These are phyloP conservation scores for Zosterops pallidus DNA, from an alignment of 2,113 vertebrate genomes.

Conservation along the genomic window DNA sequence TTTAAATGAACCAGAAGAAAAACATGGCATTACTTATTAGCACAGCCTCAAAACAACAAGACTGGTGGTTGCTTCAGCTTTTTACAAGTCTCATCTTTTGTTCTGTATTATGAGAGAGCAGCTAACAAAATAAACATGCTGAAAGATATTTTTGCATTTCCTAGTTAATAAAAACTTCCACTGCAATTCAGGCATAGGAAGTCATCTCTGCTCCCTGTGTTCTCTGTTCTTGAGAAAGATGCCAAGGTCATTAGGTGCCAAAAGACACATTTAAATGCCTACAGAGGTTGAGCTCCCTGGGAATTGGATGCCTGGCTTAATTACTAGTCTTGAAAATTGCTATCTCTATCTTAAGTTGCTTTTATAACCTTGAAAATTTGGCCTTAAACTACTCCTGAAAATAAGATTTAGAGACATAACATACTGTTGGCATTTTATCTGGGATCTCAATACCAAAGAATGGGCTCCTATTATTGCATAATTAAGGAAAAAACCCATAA, in stretches of 20 bases:
- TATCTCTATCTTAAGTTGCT: constrained; percentile 37
- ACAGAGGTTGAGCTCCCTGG: constrained; percentile 32
- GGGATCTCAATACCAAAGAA: neutral
- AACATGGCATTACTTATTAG: neutral
- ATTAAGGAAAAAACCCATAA: constrained; percentile 32
- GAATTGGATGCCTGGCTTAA: constrained; percentile 37
- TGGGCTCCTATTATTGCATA: constrained; percentile 39
- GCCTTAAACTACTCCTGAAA: constrained; percentile 15
- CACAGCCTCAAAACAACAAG: neutral
- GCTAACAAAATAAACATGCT: constrained; percentile 8
- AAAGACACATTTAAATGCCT: constrained; percentile 44
- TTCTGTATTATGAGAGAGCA: neutral
- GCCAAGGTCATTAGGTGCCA: constrained; percentile 57
- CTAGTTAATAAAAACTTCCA: neutral
- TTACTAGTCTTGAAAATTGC: constrained; percentile 39
- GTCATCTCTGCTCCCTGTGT: neutral
- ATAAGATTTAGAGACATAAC: constrained; percentile 11
- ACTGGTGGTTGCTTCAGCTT: neutral
- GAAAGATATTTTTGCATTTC: neutral
- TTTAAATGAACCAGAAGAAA: neutral
- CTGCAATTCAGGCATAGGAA: neutral
- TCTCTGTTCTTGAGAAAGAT: constrained; percentile 2
- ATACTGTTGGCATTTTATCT: constrained; percentile 17
- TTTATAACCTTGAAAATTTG: constrained; percentile 37
- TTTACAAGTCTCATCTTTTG: neutral